Evolutionary conservation across 2,797 vertebrate species (phyloP).

Genomic region (Monodelphis domestica): DNA sequence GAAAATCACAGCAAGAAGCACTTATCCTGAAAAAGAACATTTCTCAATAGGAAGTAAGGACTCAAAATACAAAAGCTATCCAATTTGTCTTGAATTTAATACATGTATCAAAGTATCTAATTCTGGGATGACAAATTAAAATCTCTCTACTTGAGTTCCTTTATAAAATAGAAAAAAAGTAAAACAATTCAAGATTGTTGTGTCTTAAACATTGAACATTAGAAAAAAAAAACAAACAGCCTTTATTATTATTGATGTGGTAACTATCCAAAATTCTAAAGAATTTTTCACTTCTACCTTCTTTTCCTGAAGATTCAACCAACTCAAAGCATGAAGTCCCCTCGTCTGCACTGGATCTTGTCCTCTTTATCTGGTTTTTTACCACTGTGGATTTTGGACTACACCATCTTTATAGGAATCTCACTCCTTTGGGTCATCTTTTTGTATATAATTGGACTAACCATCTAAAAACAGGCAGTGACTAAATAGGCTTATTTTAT

Average conservation of each 20-base stretch:
- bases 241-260: not conserved
- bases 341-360: not conserved
- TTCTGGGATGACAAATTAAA: not conserved
- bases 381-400: no score
- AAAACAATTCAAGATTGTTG: not conserved
- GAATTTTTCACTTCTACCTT: not conserved
- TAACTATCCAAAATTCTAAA: not conserved
- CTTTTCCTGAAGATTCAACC: not conserved
- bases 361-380: not conserved
- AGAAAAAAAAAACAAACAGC: not conserved
- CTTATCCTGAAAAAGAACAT: not conserved
- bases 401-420: not conserved
- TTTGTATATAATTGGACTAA: not conserved
- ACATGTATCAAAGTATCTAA: not conserved
- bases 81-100: not conserved
- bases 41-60: not conserved
- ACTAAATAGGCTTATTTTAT: no score
- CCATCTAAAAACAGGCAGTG: not conserved
- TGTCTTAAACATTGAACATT: not conserved
- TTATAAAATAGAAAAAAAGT: not conserved
- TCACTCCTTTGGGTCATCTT: not conserved
- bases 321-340: not conserved
- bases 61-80: not conserved
- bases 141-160: not conserved
- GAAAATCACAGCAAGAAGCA: not conserved